Evolutionary conservation across 2,113 vertebrate species (phyloP), one percentile per base, ranked within the genome.

Genomic region (Microcebus jonahi): DNA sequence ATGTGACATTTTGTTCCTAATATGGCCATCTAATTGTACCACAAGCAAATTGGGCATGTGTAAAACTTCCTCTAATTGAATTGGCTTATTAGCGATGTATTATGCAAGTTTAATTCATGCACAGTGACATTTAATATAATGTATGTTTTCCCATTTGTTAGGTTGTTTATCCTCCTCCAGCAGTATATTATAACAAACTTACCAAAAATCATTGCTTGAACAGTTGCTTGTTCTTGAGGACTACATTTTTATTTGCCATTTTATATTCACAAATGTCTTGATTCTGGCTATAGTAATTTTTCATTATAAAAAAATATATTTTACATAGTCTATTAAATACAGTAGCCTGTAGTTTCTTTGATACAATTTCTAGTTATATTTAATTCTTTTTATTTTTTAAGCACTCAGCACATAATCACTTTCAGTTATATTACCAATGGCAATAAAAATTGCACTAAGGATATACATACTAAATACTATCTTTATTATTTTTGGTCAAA

Each of bases 101-200:
- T 85, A 79, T 76, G 57, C 73, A 96, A 91, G 18, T 91, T 81
- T 88, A 89, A 96, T 68, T 88, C 36, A 85, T 57, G 50, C 18
- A 57, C 53, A 55, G 84, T 85, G 67, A 92, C 84, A 94, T 85
- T 95, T 85, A 88, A 9, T 61, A 81, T 81, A 89, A 81, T 94
- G 77, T 23, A 14, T 45, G 25, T 57, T 86, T 95, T 68, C 17
- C 55, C n/a, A 83, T 34, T 83, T 71, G 23, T 70, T 96, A 79
- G 10, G 8, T 53, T 87, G 27, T 94, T 94, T 89, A 42, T 63
- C 18, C 8, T 95, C 29, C 65, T 5, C 53, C 84, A 65, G 57
- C 14, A 90, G 68, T 5, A 4, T 48, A 70, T 50, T 29, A 57
- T 42, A 76, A 34, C n/a, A 89, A 81, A 61, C 25, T 94, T 86